A percentile compares a stretch with the other conserved stretches of the same genome.
phyloP scores from a whole-genome alignment of 2,797 vertebrate species.

The Myripristis murdjan region DNA sequence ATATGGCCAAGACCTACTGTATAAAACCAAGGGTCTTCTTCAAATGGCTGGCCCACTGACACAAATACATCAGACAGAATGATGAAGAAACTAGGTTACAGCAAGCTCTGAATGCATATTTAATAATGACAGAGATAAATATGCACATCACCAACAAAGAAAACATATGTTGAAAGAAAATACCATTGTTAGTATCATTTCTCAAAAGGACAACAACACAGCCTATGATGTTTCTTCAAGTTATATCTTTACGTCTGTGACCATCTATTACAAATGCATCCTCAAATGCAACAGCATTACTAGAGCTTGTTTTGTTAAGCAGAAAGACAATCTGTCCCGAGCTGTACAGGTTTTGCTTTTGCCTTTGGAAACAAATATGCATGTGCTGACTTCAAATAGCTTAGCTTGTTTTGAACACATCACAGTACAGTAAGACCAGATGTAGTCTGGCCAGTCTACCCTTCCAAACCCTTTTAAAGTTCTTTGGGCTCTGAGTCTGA shows the following conservation, averaged over 20 bases:
- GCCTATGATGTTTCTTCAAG: neutral
- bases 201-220: neutral
- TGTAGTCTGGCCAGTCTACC: neutral
- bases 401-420: neutral
- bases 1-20: neutral
- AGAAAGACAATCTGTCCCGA: neutral
- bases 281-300: neutral
- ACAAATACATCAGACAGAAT: conserved; percentile 47
- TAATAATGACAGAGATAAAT: conserved; percentile 38
- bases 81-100: conserved; percentile 36
- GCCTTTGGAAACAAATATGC: too few relatives aligned
- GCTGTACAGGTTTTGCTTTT: conserved; percentile 5
- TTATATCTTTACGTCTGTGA: too few relatives aligned
- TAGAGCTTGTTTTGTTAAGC: neutral
- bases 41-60: conserved; percentile 54
- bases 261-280: neutral
- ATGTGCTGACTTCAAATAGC: too few relatives aligned
- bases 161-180: conserved; percentile 12
- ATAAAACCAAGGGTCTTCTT: conserved; percentile 30
- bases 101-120: conserved; percentile 32
- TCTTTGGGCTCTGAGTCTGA: conserved; percentile 44
- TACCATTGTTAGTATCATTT: neutral
- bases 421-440: conserved; percentile 8
- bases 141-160: neutral
- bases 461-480: conserved; percentile 32